phyloP scores from a whole-genome alignment of 2,888 invertebrate species.

The Dione juno region DNA sequence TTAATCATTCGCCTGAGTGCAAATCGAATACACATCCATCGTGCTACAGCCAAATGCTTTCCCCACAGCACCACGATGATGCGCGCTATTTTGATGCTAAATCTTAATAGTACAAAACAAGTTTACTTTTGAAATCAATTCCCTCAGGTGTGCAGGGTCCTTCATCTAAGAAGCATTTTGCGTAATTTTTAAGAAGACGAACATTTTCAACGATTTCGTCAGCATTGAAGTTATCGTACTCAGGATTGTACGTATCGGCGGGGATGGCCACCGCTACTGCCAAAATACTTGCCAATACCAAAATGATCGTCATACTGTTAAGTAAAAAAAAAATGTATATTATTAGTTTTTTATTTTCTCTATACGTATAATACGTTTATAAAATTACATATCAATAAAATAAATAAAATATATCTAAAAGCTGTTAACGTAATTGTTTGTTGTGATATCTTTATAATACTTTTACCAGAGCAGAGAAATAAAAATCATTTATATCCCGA shows the following conservation, averaged over 20 bases:
- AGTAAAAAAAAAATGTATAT: not conserved
- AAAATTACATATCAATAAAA: no score
- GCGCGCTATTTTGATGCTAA: no score
- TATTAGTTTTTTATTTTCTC: not conserved
- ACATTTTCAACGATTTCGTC: slow-evolving; percentile 85
- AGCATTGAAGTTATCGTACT: slow-evolving; percentile 87
- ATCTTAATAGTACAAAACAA: not conserved
- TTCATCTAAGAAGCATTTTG: slow-evolving; percentile 86
- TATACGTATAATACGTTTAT: no score
- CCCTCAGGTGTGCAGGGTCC: slow-evolving; percentile 89
- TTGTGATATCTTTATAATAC: no score
- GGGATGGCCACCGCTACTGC: slow-evolving; percentile 68
- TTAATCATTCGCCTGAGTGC: no score
- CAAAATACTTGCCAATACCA: slow-evolving; percentile 47
- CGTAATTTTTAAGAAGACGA: slow-evolving; percentile 86
- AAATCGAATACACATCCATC: no score
- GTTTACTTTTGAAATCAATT: slow-evolving; percentile 87
- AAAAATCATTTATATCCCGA: no score
- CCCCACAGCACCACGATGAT: no score
- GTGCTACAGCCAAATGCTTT: no score
- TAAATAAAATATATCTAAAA: no score
- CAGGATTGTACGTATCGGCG: slow-evolving; percentile 81
- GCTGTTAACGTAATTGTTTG: no score
- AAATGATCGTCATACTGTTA: slow-evolving; percentile 48
- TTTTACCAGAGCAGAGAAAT: no score